phyloP scores from a whole-genome alignment of 1,140 invertebrate genomes.

The Mylabris phalerata region DNA sequence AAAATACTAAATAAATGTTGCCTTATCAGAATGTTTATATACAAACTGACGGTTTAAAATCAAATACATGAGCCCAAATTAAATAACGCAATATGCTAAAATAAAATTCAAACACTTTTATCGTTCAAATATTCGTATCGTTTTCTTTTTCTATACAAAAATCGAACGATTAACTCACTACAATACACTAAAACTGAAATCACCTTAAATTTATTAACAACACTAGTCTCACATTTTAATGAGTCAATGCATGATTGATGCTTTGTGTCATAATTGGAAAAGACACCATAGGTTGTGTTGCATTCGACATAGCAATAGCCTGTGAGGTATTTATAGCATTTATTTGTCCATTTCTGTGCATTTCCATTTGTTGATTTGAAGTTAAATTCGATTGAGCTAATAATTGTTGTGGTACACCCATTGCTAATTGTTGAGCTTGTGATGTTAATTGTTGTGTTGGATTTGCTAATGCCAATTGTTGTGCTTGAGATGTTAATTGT shows the following conservation, averaged over 20 bases:
- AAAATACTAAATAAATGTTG: too few relatives aligned
- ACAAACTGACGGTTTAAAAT: too few relatives aligned
- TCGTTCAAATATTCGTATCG: too few relatives aligned
- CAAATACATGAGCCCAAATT: too few relatives aligned
- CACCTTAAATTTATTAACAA: too few relatives aligned
- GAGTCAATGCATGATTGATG: conserved; percentile 33
- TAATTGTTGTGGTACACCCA: conserved; percentile 34
- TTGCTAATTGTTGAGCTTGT: conserved; percentile 31
- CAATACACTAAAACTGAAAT: too few relatives aligned
- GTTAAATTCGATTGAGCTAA: conserved; percentile 38
- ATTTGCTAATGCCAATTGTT: conserved; percentile 33
- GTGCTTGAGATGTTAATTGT: conserved; percentile 37
- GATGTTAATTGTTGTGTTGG: conserved; percentile 28
- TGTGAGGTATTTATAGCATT: conserved; percentile 42
- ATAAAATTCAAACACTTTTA: too few relatives aligned
- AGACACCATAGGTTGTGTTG: conserved; percentile 57
- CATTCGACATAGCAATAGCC: conserved; percentile 49
- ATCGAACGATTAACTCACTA: too few relatives aligned
- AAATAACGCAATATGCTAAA: too few relatives aligned
- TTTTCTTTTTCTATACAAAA: too few relatives aligned
- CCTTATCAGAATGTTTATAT: too few relatives aligned
- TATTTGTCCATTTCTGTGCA: conserved; percentile 37
- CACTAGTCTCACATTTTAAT: conserved; percentile 14
- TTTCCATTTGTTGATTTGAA: conserved; percentile 36
- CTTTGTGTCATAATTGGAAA: conserved; percentile 65